phyloP scores from a whole-genome alignment of 2,797 vertebrate species.

The Saguinus oedipus region DNA sequence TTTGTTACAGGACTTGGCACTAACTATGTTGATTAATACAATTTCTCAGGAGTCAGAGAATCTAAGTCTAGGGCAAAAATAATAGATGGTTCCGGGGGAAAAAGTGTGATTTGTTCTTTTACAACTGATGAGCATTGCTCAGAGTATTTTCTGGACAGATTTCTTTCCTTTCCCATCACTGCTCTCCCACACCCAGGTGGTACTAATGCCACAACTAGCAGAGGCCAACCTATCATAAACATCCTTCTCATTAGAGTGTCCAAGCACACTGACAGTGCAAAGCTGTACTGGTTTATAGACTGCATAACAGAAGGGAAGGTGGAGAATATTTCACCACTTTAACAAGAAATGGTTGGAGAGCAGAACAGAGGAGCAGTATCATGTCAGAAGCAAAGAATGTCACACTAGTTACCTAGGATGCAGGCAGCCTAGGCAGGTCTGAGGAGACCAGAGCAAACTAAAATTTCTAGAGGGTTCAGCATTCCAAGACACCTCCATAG shows the following conservation, averaged over 20 bases:
- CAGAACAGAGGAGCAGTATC: background rate
- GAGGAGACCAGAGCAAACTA: background rate
- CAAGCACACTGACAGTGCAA: background rate
- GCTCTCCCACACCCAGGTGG: background rate
- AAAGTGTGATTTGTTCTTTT: background rate
- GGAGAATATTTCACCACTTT: background rate
- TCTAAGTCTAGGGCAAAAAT: background rate
- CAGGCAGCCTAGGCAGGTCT: background rate
- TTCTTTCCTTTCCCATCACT: fast-evolving
- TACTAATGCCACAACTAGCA: background rate
- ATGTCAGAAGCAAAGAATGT: background rate
- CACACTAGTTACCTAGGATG: background rate
- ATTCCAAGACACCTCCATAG: too few relatives aligned
- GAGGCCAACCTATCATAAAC: background rate
- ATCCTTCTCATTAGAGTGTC: constrained; percentile 22
- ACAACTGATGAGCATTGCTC: background rate
- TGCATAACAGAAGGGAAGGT: background rate
- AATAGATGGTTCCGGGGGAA: background rate
- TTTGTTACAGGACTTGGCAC: background rate
- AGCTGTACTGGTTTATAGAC: background rate
- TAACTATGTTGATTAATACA: background rate
- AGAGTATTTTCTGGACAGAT: background rate
- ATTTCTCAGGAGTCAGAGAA: constrained; percentile 15
- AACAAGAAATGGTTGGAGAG: background rate
- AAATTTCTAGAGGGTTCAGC: too few relatives aligned